Base-by-base conservation (phyloP, 92 coral and sea anemone species). In the Phenganax subtilis region DNA sequence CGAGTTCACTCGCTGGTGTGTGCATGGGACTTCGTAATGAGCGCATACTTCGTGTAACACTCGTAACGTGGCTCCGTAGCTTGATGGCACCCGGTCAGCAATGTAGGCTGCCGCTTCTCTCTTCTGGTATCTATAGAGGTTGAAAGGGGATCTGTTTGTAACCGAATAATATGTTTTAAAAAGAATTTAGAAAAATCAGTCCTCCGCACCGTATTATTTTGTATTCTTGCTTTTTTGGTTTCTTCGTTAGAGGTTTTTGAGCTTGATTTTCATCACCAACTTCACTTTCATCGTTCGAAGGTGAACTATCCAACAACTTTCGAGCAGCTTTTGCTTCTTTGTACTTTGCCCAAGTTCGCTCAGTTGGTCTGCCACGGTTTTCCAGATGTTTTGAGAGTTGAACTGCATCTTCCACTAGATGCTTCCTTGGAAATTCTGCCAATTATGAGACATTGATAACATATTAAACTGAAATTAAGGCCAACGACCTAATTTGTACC, bases 311-410 rank as follows among this genome's bases (percentile, higher is more conserved):
- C 3, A 68, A 71, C 71, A 29, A 27, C 53, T 88, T 87, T 60
- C 77, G 61, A 27, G 91, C 88, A 11, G 77, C 85, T 82, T 75
- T 93, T 15, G 91, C 86, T 81, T 90, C 93, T 77, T 86, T 91
- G 86, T 87, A 93, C 37, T 88, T 93, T 57, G 86, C 85, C 97
- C 97, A 93, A 3, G 96, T 93, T 83, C 88, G 72, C 16, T 93
- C 97, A 15, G 97, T 93, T 47, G 97, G 97, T 57, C 97, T 84
- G 16, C 97, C 97, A 84, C 97, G 88, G 73, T 93, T 93, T 70
- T 78, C 85, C 51, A 93, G 83, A 78, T 93, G 97, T 17, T 86
- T 88, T 69, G 91, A 88, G 14, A 88, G 86, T 56, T 91, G 85
- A 0, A 70, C 60, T 8, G 92, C 97, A 85, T 91, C 93, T 72